Base-by-base conservation (phyloP, 2,888 invertebrate species). In the Muscina levida region DNA sequence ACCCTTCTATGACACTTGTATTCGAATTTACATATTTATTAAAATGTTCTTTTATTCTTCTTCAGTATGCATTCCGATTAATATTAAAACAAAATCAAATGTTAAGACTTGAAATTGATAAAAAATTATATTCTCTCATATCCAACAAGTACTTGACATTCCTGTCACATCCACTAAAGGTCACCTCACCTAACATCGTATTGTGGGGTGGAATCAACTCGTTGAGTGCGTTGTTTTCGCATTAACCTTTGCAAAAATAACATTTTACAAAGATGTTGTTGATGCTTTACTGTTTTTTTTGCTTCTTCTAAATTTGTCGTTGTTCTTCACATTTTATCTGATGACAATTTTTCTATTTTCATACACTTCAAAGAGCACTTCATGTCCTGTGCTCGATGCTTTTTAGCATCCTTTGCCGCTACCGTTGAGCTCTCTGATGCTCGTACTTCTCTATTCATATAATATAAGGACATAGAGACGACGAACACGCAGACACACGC, bases 311-410 rank as follows among this genome's bases (percentile, higher is more conserved):
- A n/a, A n/a, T n/a, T n/a, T n/a, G 62, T 17, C 39, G 19, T 15
- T 62, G 42, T 62, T 62, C 42, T 39, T 62, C 22, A 22, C 59
- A 59, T 59, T 17, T 39, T 62, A 62, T 42, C 62, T 62, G 62
- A 62, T 62, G 22, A 22, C 62, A 62, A 62, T 62, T 39, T 62
- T 39, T 42, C 62, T 62, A 62, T 62, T 62, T 62, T 62, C 62
- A 62, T 62, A 42, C 62, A 62, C 62, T 62, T 62, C 62, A 62
- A 62, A 62, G 62, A 15, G 22, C 62, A 62, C 62, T 62, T 62
- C 22, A 8, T 31, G 31, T 59, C 39, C 39, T 39, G 62, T 62
- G 13, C 62, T 62, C 62, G 19, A 39, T 62, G 39, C 39, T 42
- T 19, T 59, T 59, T 39, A 39, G 15, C n/a, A n/a, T 42, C 17